Evolutionary conservation across 2,797 vertebrate genomes (phyloP).

Genomic region (Sarcophilus harrisii): DNA sequence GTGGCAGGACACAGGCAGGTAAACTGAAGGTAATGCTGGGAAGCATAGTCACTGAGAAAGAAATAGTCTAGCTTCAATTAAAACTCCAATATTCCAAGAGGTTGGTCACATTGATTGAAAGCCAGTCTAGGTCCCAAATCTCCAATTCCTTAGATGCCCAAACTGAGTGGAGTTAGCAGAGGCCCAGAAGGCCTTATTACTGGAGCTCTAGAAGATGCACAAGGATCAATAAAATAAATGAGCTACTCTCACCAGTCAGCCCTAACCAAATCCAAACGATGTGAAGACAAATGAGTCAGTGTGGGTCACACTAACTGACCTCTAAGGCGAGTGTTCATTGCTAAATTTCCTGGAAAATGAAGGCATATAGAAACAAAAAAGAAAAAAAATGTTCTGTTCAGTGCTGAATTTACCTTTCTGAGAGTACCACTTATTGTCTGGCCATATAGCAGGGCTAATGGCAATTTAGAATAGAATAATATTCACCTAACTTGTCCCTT

Average conservation of each 20-base stretch:
- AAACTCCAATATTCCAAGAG: not conserved
- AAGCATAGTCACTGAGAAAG: not conserved
- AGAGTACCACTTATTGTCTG: not conserved
- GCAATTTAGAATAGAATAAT: not conserved
- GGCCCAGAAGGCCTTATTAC: conserved; percentile 43
- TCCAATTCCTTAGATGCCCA: not conserved
- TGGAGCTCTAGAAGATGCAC: not conserved
- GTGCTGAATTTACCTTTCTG: not conserved
- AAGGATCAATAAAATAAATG: conserved; percentile 29
- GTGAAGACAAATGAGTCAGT: not conserved
- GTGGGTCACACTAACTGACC: not conserved
- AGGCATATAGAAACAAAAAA: too few relatives aligned
- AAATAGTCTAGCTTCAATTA: not conserved
- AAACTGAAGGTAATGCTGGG: not conserved
- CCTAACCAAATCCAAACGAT: not conserved
- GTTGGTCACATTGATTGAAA: not conserved
- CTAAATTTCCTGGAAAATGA: not conserved
- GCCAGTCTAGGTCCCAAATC: fast-evolving
- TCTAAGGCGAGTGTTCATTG: not conserved
- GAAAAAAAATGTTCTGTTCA: not conserved
- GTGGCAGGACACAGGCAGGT: not conserved
- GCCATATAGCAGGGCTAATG: not conserved
- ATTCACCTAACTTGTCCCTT: not conserved
- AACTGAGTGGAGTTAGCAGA: not conserved
- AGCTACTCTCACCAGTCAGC: not conserved